Evolutionary conservation across 2,113 vertebrate species (phyloP).

Genomic region (Orthonyx spaldingii): DNA sequence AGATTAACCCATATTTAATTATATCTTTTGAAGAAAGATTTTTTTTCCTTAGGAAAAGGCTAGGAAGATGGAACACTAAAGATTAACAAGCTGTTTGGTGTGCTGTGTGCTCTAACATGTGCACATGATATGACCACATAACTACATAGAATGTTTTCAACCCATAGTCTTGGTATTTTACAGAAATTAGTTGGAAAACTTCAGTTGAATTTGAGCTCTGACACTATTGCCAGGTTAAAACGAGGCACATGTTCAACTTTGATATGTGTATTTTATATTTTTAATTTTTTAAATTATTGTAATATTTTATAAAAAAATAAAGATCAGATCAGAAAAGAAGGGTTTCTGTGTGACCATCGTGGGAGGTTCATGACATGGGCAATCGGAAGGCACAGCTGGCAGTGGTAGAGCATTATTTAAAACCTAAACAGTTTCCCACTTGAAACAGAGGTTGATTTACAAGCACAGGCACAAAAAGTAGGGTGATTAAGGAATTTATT

Average conservation of each 20-base stretch:
- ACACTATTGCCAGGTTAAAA: neutral
- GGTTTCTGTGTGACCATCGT: neutral
- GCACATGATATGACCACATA: neutral
- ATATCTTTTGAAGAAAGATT: neutral
- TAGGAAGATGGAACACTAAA: neutral
- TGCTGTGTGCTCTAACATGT: neutral
- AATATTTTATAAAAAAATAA: neutral
- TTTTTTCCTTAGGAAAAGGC: neutral
- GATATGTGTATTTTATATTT: neutral
- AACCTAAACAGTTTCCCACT: neutral
- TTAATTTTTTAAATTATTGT: neutral
- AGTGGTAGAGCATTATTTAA: neutral
- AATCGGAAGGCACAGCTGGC: neutral
- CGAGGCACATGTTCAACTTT: neutral
- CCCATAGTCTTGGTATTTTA: neutral
- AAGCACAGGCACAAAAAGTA: neutral
- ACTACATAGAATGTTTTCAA: neutral
- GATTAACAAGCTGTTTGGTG: neutral
- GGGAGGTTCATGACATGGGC: neutral
- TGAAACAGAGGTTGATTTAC: slow-evolving; percentile 7
- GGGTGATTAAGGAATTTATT: slow-evolving; percentile 40
- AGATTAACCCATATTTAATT: neutral
- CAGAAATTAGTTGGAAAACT: neutral
- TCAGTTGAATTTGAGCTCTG: neutral
- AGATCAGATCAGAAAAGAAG: neutral